These are phyloP conservation scores for Characodon lateralis DNA, from an alignment of 2,797 vertebrate species.

Conservation along the genomic window DNA sequence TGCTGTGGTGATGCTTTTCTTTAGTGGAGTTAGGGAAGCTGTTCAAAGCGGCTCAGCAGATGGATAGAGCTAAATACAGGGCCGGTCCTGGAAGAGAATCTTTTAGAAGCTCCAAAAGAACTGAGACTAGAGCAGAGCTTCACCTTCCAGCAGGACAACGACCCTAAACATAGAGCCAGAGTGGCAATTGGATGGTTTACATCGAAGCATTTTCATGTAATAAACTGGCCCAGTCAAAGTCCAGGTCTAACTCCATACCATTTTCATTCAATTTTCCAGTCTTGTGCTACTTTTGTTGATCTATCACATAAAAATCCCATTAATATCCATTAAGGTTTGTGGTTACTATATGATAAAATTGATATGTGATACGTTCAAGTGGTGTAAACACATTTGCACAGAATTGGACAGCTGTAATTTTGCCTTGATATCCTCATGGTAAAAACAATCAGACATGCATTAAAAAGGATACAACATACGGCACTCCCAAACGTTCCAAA, in stretches of 20 bases:
- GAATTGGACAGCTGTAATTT: not conserved
- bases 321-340: not conserved
- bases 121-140: not conserved
- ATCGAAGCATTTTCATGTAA: not conserved
- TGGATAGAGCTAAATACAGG: not conserved
- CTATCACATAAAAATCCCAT: not conserved
- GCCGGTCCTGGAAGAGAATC: not conserved
- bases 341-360: not conserved
- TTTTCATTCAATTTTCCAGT: not conserved
- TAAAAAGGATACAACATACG: not conserved
- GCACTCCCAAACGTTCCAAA: not conserved
- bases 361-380: not conserved
- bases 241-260: not conserved
- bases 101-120: not conserved
- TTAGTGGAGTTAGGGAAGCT: not conserved
- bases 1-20: not conserved
- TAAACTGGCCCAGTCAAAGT: not conserved
- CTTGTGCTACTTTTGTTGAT: not conserved
- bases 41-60: not conserved
- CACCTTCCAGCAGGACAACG: not conserved
- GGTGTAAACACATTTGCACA: not conserved
- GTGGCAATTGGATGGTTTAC: not conserved
- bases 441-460: slow-evolving; percentile 1
- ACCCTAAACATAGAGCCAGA: not conserved
- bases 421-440: not conserved